Percentiles rank a stretch among this genome's conserved stretches.
Conservation (phyloP, 2,797 vertebrate genomes). For the Rhynchonycteris naso region DNA sequence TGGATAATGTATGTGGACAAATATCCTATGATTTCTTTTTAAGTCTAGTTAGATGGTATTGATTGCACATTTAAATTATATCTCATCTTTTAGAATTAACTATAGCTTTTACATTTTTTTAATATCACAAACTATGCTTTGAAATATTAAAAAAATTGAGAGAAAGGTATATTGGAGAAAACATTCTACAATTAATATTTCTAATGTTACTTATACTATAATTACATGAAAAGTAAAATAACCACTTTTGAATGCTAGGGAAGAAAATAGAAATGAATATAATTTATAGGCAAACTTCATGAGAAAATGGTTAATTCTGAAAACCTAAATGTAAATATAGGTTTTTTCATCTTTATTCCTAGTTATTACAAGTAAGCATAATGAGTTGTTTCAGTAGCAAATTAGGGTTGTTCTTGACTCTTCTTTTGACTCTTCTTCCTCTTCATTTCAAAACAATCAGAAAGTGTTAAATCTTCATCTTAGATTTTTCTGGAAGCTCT, state of each 20-base stretch:
- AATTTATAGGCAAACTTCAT: not conserved
- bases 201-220: not conserved
- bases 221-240: not conserved
- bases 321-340: not conserved
- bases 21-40: not conserved
- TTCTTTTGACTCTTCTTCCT: not conserved
- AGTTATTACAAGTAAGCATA: not conserved
- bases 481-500: not conserved
- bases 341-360: not conserved
- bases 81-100: not conserved
- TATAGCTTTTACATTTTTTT: not conserved
- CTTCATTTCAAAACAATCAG: not conserved
- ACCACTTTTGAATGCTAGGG: not conserved
- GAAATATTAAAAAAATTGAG: not conserved
- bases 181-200: not conserved
- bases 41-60: constrained; percentile 30
- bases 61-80: not conserved
- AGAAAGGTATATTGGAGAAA: not conserved
- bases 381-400: not conserved
- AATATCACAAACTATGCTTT: not conserved
- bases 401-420: not conserved
- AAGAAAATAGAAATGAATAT: not conserved
- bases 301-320: not conserved
- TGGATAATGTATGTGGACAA: not conserved
- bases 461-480: not conserved